Conservation (phyloP, 1,140 invertebrate species). For the Brachystomella parvula region DNA sequence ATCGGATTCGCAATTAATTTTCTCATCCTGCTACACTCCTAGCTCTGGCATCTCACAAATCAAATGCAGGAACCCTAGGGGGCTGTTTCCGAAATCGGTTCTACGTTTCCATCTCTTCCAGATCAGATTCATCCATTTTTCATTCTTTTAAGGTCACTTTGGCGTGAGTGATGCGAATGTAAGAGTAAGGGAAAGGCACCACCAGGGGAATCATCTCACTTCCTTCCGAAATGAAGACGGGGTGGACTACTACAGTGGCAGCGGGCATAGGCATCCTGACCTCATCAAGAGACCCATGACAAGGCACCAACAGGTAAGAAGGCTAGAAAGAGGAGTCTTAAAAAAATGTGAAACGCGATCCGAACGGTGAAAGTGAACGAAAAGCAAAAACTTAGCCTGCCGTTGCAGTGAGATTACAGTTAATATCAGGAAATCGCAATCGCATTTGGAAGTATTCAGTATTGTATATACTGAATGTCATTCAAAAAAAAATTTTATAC, state of each 20-base stretch:
- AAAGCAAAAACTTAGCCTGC: too few relatives aligned
- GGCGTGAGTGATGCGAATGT: background rate
- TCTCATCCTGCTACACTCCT: background rate
- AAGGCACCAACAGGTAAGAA: conserved; percentile 6
- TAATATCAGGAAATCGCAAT: background rate
- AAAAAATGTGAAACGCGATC: too few relatives aligned
- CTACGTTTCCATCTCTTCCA: background rate
- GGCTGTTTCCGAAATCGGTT: background rate
- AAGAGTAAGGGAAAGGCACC: background rate
- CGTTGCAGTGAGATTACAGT: too few relatives aligned
- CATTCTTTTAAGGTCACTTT: background rate
- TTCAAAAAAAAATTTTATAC: conserved; percentile 26
- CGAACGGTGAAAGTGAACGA: too few relatives aligned
- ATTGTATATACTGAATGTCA: background rate
- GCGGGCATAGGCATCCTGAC: background rate
- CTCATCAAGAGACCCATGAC: background rate
- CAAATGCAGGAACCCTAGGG: background rate
- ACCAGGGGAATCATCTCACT: background rate
- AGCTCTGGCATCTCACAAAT: background rate
- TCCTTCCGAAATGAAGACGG: too few relatives aligned
- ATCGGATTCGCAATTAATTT: conserved; percentile 4
- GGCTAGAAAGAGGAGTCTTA: too few relatives aligned
- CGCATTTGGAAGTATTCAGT: background rate
- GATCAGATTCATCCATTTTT: background rate
- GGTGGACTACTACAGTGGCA: background rate